Base-by-base conservation (phyloP, 2,113 vertebrate species). In the Paedocypris sp. region DNA sequence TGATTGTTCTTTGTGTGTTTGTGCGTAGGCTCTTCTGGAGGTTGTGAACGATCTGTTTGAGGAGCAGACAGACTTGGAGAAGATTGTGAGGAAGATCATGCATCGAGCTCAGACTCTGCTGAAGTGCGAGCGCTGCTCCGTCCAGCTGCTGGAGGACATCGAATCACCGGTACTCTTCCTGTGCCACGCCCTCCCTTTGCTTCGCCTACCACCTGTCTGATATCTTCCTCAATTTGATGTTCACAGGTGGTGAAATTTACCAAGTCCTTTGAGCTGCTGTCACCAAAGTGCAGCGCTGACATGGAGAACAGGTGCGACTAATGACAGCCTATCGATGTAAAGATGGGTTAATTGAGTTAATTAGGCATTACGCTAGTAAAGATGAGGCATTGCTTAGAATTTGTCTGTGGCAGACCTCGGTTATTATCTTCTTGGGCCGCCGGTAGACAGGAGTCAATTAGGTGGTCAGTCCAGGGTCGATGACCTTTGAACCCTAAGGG, bases 11-110 rank as follows among this genome's bases (percentile, higher is more conserved):
- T 62, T 33, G 19, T 19, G 19, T 4, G 2, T 45, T 5, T 70
- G 41, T 66, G 39, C 36, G 45, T 70, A 99, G 95, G 91, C 94
- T 52, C 87, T 99, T 73, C 72, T 99, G 60, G 94, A 99, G 81
- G 95, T 99, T 25, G 95, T 99, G 71, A 99, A 99, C 73, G 95
- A 99, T 64, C 88, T 99, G 76, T 98, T 99, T 81, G 94, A 99
- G 64, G 95, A 99, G 74, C 95, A 99, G 81, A 99, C 95, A 31
- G 91, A 99, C 80, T 79, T 99, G 81, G 95, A 99, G 86, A 99
- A 99, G 84, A 93, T 98, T 72, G 93, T 99, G 65, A 90, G 91
- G 82, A 99, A 98, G 86, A 99, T 99, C 72, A 99, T 99, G 95
- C 92, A 95, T 73, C 91, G 95, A 15, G 94, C 95, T 38, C 95